Conservation (phyloP, 2,888 invertebrate genomes). For the Nymphalis c-album region DNA sequence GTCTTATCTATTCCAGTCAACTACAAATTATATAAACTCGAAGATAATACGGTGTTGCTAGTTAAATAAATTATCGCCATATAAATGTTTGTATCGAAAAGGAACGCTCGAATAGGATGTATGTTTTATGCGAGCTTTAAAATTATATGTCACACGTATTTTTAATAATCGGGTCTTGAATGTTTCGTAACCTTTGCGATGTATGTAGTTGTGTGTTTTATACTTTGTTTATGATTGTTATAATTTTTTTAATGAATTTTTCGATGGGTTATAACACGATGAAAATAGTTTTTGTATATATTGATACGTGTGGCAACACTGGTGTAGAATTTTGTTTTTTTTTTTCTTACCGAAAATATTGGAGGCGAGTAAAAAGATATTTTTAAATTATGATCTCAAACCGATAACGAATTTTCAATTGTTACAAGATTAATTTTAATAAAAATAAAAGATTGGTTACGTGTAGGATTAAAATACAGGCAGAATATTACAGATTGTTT, state of each 20-base stretch:
- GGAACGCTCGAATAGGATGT: constrained; percentile 30
- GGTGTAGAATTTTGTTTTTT: background rate
- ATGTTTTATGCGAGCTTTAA: constrained; percentile 16
- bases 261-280: background rate
- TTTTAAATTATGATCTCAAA: constrained; percentile 15
- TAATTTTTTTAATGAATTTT: background rate
- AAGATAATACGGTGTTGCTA: background rate
- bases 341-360: background rate
- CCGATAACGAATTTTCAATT: constrained; percentile 32
- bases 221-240: background rate
- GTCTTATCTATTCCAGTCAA: too few species aligned
- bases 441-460: background rate
- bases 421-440: background rate
- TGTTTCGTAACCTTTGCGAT: too few species aligned
- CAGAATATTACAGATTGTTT: too few species aligned
- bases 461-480: background rate
- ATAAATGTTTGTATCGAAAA: constrained; percentile 13
- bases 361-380: constrained; percentile 10
- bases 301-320: constrained; percentile 17
- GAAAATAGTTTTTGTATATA: constrained; percentile 1
- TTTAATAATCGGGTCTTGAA: constrained; percentile 1
- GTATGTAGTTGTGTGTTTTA: background rate
- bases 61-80: background rate
- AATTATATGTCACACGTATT: constrained; percentile 22
- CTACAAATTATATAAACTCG: too few species aligned